A percentile compares a stretch with the other conserved stretches of the same genome.
phyloP scores from a whole-genome alignment of 2,113 vertebrate genomes.

The Nibea albiflora region DNA sequence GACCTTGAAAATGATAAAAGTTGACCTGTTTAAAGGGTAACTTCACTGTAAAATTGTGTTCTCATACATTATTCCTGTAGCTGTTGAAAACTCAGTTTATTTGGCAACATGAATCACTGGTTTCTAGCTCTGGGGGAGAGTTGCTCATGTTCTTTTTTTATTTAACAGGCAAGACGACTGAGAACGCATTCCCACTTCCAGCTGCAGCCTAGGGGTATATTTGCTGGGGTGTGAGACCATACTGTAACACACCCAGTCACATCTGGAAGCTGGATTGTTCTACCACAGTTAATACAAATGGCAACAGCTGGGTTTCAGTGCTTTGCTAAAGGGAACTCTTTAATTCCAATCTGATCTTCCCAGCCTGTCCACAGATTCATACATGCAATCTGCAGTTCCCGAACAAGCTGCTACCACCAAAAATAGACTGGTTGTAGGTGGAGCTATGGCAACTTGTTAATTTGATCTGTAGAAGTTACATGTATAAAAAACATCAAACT shows the following conservation, averaged over 20 bases:
- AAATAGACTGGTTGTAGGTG: background rate
- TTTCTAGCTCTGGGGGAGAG: constrained; percentile 45
- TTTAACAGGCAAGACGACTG: constrained; percentile 44
- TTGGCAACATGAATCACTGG: constrained; percentile 40
- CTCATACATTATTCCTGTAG: constrained; percentile 30
- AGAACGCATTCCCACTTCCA: constrained; percentile 26
- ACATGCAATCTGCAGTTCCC: background rate
- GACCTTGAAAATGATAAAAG: constrained; percentile 32
- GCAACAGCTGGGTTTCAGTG: constrained; percentile 27
- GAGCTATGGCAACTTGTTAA: background rate
- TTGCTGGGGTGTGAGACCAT: constrained; percentile 14
- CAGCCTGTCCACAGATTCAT: constrained; percentile 17
- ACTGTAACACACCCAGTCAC: constrained; percentile 27
- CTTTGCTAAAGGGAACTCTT: constrained; percentile 40
- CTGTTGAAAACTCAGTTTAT: constrained; percentile 24
- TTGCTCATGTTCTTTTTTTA: constrained; percentile 32
- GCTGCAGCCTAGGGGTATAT: constrained; percentile 12
- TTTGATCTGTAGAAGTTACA: background rate
- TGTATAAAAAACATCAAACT: constrained; percentile 1
- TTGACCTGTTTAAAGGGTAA: constrained; percentile 35
- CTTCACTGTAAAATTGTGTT: constrained; percentile 24
- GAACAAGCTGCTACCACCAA: background rate
- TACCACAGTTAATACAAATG: constrained; percentile 1
- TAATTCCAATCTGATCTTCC: background rate
- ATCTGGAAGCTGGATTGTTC: constrained; percentile 48